Evolutionary conservation across 1,140 invertebrate species (phyloP).

Genomic region (Drosophila bifasciata): DNA sequence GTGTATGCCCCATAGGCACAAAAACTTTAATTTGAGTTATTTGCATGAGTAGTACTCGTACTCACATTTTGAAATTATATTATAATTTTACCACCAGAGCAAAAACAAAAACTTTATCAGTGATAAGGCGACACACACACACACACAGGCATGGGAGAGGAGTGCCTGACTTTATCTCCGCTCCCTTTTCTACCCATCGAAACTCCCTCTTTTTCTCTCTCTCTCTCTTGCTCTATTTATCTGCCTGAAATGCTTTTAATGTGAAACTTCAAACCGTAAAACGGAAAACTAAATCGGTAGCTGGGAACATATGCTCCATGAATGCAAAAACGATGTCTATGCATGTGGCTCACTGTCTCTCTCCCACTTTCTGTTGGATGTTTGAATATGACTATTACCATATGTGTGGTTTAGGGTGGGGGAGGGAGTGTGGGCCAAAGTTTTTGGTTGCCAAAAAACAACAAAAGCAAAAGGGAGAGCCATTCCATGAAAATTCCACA

Average conservation of each 20-base stretch:
- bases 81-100: slow-evolving; percentile 62
- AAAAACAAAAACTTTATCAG: slow-evolving; percentile 71
- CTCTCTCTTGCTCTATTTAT: slow-evolving; percentile 41
- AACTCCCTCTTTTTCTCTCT: slow-evolving; percentile 17
- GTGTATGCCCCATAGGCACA: slow-evolving; percentile 59
- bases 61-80: slow-evolving; percentile 68
- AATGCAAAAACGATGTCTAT: slow-evolving; percentile 72
- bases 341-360: slow-evolving; percentile 2
- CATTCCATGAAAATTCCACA: slow-evolving; percentile 30
- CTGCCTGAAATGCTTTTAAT: slow-evolving; percentile 66
- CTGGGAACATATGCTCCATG: slow-evolving; percentile 55
- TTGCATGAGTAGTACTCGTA: slow-evolving; percentile 58
- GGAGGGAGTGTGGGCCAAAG: slow-evolving; percentile 30
- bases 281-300: slow-evolving; percentile 65
- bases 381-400: too few relatives aligned
- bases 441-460: slow-evolving; percentile 44
- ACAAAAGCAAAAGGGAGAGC: slow-evolving; percentile 22
- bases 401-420: slow-evolving; percentile 20
- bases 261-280: slow-evolving; percentile 60
- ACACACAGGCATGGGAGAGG: background rate
- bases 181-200: background rate
- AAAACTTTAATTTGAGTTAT: slow-evolving; percentile 79
- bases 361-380: too few relatives aligned
- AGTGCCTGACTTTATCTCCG: background rate
- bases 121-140: slow-evolving; percentile 49